Percentiles rank a stretch among this genome's conserved stretches.
These are phyloP conservation scores for Apostichopus japonicus DNA, from an alignment of 35 echinoderm and acorn worm species.

Conservation along the genomic window DNA sequence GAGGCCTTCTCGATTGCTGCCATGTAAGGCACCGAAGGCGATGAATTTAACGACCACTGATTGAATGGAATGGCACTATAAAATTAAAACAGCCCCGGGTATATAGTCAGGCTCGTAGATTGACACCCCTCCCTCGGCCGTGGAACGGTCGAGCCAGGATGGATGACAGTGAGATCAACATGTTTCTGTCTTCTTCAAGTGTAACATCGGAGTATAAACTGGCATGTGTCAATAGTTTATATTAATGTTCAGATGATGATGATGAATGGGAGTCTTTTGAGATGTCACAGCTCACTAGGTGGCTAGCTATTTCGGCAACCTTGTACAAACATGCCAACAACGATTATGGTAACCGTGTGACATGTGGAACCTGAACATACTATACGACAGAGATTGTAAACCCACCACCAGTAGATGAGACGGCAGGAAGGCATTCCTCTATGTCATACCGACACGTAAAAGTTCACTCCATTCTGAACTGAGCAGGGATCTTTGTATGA, in stretches of 20 bases:
- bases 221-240: neutral
- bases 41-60: conserved; percentile 38
- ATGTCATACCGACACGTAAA: too few species aligned
- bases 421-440: neutral
- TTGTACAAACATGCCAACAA: neutral
- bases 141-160: neutral
- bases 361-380: neutral
- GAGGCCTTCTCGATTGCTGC: conserved; percentile 37
- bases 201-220: neutral
- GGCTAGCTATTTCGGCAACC: neutral
- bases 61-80: neutral
- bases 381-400: neutral
- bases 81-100: conserved; percentile 7
- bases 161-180: neutral
- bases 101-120: neutral
- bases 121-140: neutral
- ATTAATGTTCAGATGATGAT: neutral
- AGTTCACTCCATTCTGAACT: too few species aligned
- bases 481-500: too few species aligned
- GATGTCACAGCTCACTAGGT: neutral
- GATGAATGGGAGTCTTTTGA: neutral
- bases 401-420: neutral
- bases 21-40: conserved; percentile 8
- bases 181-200: neutral
- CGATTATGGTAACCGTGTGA: neutral